Conservation (phyloP, 2,113 vertebrate genomes). For the Polypterus bichir region DNA sequence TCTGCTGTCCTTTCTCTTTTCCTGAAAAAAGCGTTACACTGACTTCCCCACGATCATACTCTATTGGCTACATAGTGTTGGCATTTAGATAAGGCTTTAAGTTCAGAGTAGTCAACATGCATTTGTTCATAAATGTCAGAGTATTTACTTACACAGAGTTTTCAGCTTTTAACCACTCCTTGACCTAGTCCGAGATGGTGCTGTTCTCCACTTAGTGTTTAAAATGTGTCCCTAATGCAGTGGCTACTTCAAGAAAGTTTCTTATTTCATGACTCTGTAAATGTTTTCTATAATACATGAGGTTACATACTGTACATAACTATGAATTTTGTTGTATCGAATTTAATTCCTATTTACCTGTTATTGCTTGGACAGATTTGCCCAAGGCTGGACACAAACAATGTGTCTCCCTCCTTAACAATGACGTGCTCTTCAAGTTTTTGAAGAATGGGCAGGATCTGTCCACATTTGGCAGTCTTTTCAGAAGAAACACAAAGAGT, state of each 20-base stretch:
- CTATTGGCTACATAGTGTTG: not conserved
- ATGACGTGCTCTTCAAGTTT: not conserved
- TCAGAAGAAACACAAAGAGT: slow-evolving; percentile 5
- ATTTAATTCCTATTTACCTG: no score
- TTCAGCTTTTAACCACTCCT: slow-evolving; percentile 1
- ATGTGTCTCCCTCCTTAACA: no score
- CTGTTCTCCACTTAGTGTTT: slow-evolving; percentile 8
- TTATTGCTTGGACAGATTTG: not conserved
- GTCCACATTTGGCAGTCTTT: slow-evolving; percentile 6
- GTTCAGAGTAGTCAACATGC: not conserved
- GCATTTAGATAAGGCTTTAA: slow-evolving; percentile 3
- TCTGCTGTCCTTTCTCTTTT: not conserved
- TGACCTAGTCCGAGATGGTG: slow-evolving; percentile 1
- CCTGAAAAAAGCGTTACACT: not conserved
- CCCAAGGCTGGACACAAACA: slow-evolving; percentile 2
- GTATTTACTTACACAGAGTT: slow-evolving; percentile 5
- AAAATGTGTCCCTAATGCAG: no score
- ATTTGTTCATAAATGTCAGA: slow-evolving; percentile 7
- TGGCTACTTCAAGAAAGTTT: no score
- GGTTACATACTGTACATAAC: no score
- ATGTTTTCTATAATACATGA: no score
- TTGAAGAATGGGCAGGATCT: slow-evolving; percentile 3
- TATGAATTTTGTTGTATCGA: no score
- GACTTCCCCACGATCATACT: slow-evolving; percentile 6
- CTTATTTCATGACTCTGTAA: no score